These are phyloP conservation scores for Drosophila sechellia DNA, from an alignment of 1,140 invertebrate genomes.

Conservation along the genomic window DNA sequence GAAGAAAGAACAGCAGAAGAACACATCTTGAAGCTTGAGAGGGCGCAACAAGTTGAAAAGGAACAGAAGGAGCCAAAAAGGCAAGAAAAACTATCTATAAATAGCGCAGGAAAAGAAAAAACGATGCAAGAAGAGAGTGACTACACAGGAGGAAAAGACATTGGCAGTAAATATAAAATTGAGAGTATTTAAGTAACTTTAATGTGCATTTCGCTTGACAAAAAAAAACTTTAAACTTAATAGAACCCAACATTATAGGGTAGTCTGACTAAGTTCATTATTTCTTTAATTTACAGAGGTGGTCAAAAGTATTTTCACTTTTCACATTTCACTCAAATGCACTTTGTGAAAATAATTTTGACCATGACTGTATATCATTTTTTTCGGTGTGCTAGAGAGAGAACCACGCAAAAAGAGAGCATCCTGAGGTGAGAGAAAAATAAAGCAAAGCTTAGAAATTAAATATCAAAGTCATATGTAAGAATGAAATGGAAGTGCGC, in stretches of 20 bases:
- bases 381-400: not conserved
- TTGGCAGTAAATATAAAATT: not conserved
- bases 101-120: slow-evolving; percentile 19
- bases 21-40: slow-evolving; percentile 8
- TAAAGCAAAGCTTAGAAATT: slow-evolving; percentile 39
- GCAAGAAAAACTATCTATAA: slow-evolving; percentile 35
- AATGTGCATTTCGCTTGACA: too few relatives aligned
- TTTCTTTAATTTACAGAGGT: too few relatives aligned
- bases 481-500: slow-evolving; percentile 7
- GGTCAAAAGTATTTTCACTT: too few relatives aligned
- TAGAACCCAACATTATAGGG: not conserved
- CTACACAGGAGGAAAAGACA: not conserved
- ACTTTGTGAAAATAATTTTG: too few relatives aligned
- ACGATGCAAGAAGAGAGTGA: slow-evolving; percentile 21
- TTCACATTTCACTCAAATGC: too few relatives aligned
- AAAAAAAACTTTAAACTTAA: too few relatives aligned
- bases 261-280: too few relatives aligned
- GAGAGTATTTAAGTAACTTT: too few relatives aligned
- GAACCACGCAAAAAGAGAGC: not conserved
- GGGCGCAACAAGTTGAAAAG: slow-evolving; percentile 28
- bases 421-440: slow-evolving; percentile 17
- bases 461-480: slow-evolving; percentile 5
- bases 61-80: slow-evolving; percentile 15
- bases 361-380: too few relatives aligned
- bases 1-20: slow-evolving; percentile 10